Conservation (phyloP, 2,888 invertebrate species). For the Hydropsyche betteni region DNA sequence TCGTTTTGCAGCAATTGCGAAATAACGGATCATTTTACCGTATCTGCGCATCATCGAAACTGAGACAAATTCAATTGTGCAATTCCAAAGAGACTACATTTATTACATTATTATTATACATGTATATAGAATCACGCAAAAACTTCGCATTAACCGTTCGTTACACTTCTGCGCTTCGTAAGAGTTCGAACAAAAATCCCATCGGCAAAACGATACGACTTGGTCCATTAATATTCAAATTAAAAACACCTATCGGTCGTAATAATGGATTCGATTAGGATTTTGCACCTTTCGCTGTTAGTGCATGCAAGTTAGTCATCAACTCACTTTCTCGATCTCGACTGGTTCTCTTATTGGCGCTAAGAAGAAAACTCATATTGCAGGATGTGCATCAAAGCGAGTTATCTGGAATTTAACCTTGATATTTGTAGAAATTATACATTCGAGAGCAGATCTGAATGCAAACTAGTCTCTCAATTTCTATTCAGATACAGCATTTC, state of each 20-base stretch:
- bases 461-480: too few species aligned
- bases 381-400: not conserved
- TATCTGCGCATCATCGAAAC: slow-evolving; percentile 10
- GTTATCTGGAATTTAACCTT: slow-evolving; percentile 26
- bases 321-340: slow-evolving; percentile 36
- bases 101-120: not conserved
- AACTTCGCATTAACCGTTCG: slow-evolving; percentile 13
- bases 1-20: not conserved
- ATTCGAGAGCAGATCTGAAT: not conserved
- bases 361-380: slow-evolving; percentile 29
- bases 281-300: slow-evolving; percentile 15
- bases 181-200: too few species aligned
- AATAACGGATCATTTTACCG: slow-evolving; percentile 19
- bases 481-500: too few species aligned
- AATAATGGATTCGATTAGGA: not conserved
- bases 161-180: not conserved
- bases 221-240: too few species aligned
- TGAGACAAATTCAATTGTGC: slow-evolving; percentile 14
- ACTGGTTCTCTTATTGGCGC: slow-evolving; percentile 35
- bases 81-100: slow-evolving; percentile 3
- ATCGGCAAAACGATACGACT: too few species aligned
- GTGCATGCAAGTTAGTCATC: slow-evolving; percentile 17
- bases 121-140: not conserved
- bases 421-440: slow-evolving; percentile 15
- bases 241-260: too few species aligned